phyloP scores from a whole-genome alignment of 2,113 vertebrate genomes.

The Halichoeres trimaculatus region DNA sequence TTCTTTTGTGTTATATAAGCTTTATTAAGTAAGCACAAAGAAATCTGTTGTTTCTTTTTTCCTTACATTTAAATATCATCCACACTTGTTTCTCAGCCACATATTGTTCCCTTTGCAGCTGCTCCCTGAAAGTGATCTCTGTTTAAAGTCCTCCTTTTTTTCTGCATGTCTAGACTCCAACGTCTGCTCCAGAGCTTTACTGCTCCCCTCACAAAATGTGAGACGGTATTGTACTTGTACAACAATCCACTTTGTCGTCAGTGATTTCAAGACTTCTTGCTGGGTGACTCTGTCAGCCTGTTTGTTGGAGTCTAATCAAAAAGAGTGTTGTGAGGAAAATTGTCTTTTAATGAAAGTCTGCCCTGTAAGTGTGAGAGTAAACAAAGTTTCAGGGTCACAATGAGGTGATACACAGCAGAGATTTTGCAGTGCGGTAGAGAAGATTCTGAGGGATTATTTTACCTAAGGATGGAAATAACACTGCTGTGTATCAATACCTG shows the following conservation, averaged over 20 bases:
- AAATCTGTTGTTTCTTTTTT: too few relatives aligned
- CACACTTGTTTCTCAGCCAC: too few relatives aligned
- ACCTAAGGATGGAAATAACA: too few relatives aligned
- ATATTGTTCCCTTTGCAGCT: too few relatives aligned
- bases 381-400: not conserved
- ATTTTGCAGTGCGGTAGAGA: not conserved
- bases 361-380: not conserved
- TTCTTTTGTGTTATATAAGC: too few relatives aligned
- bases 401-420: not conserved
- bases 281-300: not conserved
- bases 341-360: not conserved
- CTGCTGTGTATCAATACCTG: too few relatives aligned
- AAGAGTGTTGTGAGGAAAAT: constrained; percentile 8
- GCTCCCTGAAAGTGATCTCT: not conserved
- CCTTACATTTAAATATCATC: too few relatives aligned
- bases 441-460: too few relatives aligned
- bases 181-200: not conserved
- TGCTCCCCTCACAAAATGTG: not conserved
- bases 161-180: not conserved
- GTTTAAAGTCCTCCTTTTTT: not conserved
- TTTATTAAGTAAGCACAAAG: too few relatives aligned
- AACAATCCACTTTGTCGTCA: too few relatives aligned
- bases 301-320: constrained; percentile 11
- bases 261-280: too few relatives aligned
- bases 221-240: not conserved